A percentile compares a stretch with the other conserved stretches of the same genome.
These are phyloP conservation scores for Hemicentrotus pulcherrimus DNA, from an alignment of 35 echinoderm and acorn worm species.

Conservation along the genomic window DNA sequence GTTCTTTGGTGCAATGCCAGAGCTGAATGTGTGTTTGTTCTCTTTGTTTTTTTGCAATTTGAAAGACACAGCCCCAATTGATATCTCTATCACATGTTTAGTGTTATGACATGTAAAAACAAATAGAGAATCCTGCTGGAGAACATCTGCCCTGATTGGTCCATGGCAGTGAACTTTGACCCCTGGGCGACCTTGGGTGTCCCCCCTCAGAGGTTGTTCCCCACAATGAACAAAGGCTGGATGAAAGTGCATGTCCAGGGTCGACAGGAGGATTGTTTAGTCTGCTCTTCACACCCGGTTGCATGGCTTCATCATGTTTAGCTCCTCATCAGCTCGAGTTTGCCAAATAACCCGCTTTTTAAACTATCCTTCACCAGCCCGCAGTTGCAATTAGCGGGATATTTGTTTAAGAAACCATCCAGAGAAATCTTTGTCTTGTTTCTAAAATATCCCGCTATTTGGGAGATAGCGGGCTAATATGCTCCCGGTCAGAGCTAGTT, in stretches of 20 bases:
- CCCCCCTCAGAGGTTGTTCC: background rate
- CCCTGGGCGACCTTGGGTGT: background rate
- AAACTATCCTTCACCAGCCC: no score
- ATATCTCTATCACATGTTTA: background rate
- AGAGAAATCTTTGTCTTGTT: no score
- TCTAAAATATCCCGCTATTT: no score
- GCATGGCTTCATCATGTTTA: background rate
- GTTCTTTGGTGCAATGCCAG: background rate
- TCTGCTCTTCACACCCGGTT: background rate
- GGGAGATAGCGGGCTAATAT: no score
- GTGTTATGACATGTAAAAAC: constrained; percentile 19
- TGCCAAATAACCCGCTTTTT: no score
- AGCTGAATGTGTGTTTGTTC: background rate
- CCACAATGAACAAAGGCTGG: background rate
- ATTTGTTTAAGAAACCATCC: no score
- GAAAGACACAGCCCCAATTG: background rate
- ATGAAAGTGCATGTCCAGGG: constrained; percentile 8
- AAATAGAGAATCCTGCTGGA: constrained; percentile 5
- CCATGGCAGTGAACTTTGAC: background rate
- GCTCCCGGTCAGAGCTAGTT: no score
- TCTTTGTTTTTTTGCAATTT: background rate
- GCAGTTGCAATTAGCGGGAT: no score
- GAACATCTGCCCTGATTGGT: background rate
- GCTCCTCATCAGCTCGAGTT: no score
- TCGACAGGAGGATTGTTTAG: constrained; percentile 1